Base-by-base conservation (phyloP, 2,113 vertebrate species). In the Rhinopithecus roxellana region DNA sequence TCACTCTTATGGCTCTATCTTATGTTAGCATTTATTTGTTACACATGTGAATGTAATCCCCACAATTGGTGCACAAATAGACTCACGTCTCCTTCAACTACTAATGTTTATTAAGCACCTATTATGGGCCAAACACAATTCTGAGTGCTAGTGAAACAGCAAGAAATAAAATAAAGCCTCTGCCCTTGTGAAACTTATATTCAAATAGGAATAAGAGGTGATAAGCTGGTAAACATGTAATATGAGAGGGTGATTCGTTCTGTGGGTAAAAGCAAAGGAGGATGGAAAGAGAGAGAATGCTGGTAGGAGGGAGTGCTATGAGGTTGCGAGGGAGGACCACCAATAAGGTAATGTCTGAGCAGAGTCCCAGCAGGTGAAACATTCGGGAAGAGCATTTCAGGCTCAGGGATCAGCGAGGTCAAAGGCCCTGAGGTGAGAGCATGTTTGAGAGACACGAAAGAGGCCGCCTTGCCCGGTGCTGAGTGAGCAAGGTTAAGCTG, bases 111-210 rank as follows among this genome's bases (percentile, higher is more conserved):
- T 64, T 70, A 96, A 50, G 22, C 8, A n/a, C 20, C 8, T 86
- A 30, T 86, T 74, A 50, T 4, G 35, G 40, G 25, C 35, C 32
- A 89, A 82, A 90, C 72, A 83, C 20, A 96, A 82, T 93, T 87
- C 45, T 67, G 72, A 8, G 61, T 75, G 75, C 78, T 92, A 27
- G 5, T 57, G 25, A 52, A 95, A 91, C 8, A 94, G 14, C 45
- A 93, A 14, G 6, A 94, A 96, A 88, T 45, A 40, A 89, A 83
- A 48, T 45, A 77, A 81, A 90, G 40, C 6, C 32, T 59, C 40
- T 79, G 79, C 18, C 22, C 50, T 75, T 61, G 12, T 69, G 32
- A 40, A 67, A 79, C 22, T n/a, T 67, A 25, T 8, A 50, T 77
- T 80, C 16, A 0, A 35, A 61, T 45, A 52, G 67, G 32, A 30